These are phyloP conservation scores for Diprion similis DNA, from an alignment of 1,140 invertebrate species.

Conservation along the genomic window DNA sequence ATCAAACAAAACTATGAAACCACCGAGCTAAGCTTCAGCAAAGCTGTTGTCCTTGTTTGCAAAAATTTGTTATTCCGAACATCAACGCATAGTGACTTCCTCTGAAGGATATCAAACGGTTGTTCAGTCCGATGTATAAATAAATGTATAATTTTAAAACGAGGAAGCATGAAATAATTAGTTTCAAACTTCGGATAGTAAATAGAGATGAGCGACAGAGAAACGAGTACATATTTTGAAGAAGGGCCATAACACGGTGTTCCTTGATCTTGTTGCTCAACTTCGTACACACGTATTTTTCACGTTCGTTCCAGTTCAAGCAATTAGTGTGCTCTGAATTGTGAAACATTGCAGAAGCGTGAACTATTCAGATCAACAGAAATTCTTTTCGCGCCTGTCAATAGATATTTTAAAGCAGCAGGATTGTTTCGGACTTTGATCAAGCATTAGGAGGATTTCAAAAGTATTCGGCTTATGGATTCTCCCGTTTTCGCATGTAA, in stretches of 20 bases:
- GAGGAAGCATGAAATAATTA: neutral
- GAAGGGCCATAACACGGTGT: neutral
- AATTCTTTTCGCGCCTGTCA: conserved; percentile 1
- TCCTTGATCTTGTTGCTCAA: neutral
- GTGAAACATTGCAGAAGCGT: neutral
- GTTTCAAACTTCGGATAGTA: neutral
- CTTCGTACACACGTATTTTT: too few species aligned
- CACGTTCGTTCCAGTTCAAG: neutral
- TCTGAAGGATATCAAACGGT: too few species aligned
- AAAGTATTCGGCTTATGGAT: neutral
- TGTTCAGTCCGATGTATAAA: too few species aligned
- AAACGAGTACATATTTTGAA: neutral
- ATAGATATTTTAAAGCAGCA: neutral
- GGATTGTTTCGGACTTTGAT: neutral
- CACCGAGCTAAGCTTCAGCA: too few species aligned
- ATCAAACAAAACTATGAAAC: too few species aligned
- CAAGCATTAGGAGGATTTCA: neutral
- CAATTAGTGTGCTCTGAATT: neutral
- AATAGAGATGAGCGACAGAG: neutral
- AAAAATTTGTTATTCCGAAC: too few species aligned
- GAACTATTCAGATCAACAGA: neutral
- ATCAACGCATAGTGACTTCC: too few species aligned
- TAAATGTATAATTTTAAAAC: too few species aligned
- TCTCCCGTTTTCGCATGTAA: neutral
- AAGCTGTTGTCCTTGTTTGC: too few species aligned